Conservation (phyloP, 2,797 vertebrate species). For the Allobates femoralis region DNA sequence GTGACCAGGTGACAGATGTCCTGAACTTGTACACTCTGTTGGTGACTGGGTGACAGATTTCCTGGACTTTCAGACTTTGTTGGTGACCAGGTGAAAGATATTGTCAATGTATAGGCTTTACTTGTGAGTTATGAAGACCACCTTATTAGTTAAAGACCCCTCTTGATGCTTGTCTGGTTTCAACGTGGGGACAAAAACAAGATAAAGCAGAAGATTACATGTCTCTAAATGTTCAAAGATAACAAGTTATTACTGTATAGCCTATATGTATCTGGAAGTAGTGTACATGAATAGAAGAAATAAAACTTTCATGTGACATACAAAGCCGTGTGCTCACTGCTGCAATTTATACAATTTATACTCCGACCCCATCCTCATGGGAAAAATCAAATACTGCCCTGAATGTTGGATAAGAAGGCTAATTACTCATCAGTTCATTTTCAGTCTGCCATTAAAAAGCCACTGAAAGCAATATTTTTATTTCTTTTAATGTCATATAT, state of each 20-base stretch:
- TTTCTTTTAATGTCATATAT: constrained; percentile 49
- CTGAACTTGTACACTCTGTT: too few relatives aligned
- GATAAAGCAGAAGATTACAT: not conserved
- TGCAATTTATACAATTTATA: constrained; percentile 39
- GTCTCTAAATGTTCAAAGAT: not conserved
- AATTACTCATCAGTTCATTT: constrained; percentile 58
- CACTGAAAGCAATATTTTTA: constrained; percentile 49
- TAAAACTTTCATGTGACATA: not conserved
- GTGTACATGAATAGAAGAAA: not conserved
- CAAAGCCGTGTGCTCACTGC: not conserved
- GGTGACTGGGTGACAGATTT: too few relatives aligned
- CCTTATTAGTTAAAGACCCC: not conserved
- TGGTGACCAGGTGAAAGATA: too few relatives aligned
- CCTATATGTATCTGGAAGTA: not conserved
- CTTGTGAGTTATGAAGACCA: not conserved
- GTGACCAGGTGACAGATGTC: too few relatives aligned
- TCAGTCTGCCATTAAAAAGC: constrained; percentile 13
- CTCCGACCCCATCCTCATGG: constrained; percentile 3
- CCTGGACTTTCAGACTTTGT: too few relatives aligned
- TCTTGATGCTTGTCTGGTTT: not conserved
- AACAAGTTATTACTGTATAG: not conserved
- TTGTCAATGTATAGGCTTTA: too few relatives aligned
- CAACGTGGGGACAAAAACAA: not conserved
- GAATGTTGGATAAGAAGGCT: not conserved
- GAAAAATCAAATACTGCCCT: not conserved